A percentile compares a stretch with the other conserved stretches of the same genome.
phyloP scores from a whole-genome alignment of 2,113 vertebrate genomes.

The Jaculus jaculus region DNA sequence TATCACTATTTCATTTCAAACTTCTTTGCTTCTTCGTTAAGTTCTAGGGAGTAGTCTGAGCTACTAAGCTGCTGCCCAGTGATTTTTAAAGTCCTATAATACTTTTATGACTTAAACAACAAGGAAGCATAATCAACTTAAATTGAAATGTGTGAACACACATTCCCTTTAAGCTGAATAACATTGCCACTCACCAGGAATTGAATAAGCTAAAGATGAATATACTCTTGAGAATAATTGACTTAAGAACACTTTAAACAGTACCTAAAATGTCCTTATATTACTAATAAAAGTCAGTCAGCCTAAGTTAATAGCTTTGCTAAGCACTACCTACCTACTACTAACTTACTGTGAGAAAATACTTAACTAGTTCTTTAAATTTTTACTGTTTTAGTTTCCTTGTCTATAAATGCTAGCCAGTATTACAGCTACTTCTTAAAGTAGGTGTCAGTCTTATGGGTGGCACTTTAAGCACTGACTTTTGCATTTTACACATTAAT shows the following conservation, averaged over 20 bases:
- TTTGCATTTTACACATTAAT: neutral
- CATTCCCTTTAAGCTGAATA: constrained; percentile 46
- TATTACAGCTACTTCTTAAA: neutral
- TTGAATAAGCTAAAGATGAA: constrained; percentile 25
- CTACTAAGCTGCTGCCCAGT: neutral
- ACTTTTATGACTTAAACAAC: constrained; percentile 45
- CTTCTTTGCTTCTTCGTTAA: constrained; percentile 11
- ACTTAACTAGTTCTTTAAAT: neutral
- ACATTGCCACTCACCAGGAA: constrained; percentile 16
- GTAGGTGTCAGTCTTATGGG: rapidly evolving
- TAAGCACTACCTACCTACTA: neutral
- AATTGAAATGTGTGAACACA: constrained; percentile 29
- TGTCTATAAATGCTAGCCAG: neutral
- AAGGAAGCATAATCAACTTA: constrained; percentile 36
- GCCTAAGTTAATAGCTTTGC: neutral
- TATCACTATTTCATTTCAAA: constrained; percentile 19
- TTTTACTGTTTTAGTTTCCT: neutral
- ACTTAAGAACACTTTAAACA: constrained; percentile 35
- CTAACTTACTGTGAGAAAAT: constrained; percentile 5
- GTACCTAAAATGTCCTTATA: constrained; percentile 29
- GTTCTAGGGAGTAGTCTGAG: neutral
- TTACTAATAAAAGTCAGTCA: constrained; percentile 31
- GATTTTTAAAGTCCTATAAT: neutral
- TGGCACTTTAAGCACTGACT: neutral
- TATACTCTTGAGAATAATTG: constrained; percentile 22